Base-by-base conservation (phyloP, 2,888 invertebrate genomes). In the Amiota communis region DNA sequence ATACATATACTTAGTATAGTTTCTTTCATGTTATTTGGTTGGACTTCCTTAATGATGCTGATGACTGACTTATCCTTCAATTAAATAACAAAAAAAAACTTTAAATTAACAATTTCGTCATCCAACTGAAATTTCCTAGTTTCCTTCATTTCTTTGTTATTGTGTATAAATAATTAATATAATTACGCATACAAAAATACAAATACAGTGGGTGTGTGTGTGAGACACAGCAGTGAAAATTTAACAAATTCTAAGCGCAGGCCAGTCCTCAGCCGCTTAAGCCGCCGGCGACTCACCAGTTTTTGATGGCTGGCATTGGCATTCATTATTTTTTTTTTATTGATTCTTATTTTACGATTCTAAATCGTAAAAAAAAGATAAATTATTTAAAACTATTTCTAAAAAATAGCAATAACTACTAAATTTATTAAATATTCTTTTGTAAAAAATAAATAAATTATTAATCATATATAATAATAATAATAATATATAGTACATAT, bases 401-500 rank as follows among this genome's bases (percentile, higher is more conserved):
- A 49, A 51, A 20, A 48, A 49, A 70, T 13, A 61, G 20, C 23
- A 70, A 59, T 46, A 64, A 53, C 36, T 36, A 36, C 8, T 36
- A 23, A 68, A 20, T 10, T 13, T 51, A 53, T 15, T 53, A 46
- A 49, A 59, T 59, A 49, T 70, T 61, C 61, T 46, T 11, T 59
- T 61, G 13, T 67, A 77, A 75, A 46, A n/a, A 53, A 61, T 48
- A 61, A 48, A 17, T 49, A 75, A 67, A 76, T 76, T 71, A 73
- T 77, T 81, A 78, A 78, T 83, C 75, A 78, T 75, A 79, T 73
- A 79, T 82, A 79, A 36, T 36, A 36, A 36, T 36, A 36, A 36
- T 36, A 36, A 75, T 79, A 82, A 77, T 84, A 82, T 76, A n/a
- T n/a, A n/a, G n/a, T n/a, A 74, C 79, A 82, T 85, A 79, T 81